Base-by-base conservation (phyloP, 2,113 vertebrate genomes). In the Coryphaenoides rupestris region DNA sequence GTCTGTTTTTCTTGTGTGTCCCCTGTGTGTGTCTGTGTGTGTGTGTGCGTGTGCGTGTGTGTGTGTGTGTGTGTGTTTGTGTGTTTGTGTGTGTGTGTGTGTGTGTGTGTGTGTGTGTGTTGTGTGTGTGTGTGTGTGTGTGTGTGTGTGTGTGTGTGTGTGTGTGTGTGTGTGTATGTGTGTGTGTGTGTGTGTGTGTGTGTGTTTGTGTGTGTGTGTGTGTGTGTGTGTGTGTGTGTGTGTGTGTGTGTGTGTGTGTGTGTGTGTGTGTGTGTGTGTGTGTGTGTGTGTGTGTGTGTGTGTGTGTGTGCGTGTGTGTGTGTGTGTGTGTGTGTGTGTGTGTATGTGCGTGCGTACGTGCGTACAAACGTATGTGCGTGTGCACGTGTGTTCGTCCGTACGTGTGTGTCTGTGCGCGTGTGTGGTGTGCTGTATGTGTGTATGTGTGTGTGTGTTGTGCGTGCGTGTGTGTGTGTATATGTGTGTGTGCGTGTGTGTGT, bases 261-360 rank as follows among this genome's bases (percentile, higher is more conserved):
- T 61, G 19, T 49, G 50, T 53, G 26, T 54, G 61, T 63, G 62
- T 64, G 62, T 64, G 52, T 40, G 19, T 64, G 54, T 21, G 53
- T 55, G 19, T 6, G 2, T 19, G 45, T 56, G 63, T 14, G 21
- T 1, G 40, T 61, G 21, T 5, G 21, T 50, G 21, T 49, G 46
- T 62, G 60, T 55, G 54, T 55, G 21, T 88, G 79, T 88, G 69
- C 83, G 79, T 75, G 83, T 83, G 86, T 88, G 81, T 87, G 58
- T 75, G 1, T 22, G 19, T 55, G 19, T 21, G 21, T 21, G 54
- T 21, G 23, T 15, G 21, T 50, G 77, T 83, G 83, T 87, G 83
- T 82, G 80, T 84, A 81, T 78, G 76, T 78, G 81, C 85, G 77
- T 81, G 84, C 62, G 3, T 82, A 81, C 84, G 82, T 82, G n/a